Evolutionary conservation across 1,140 invertebrate species (phyloP).

Genomic region (Lordiphosa stackelbergi): DNA sequence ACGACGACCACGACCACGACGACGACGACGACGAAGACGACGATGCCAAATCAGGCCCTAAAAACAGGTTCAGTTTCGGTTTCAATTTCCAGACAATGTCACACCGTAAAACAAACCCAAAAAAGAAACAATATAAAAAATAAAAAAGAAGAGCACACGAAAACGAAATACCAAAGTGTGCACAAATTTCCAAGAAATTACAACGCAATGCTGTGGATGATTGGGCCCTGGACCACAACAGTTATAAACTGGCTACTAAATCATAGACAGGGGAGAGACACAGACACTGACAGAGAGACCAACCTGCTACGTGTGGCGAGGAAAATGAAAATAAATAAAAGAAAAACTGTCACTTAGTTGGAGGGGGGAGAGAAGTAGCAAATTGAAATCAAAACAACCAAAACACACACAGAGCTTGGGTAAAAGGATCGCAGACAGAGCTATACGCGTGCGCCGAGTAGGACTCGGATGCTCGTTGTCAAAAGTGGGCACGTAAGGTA

Average conservation of each 20-base stretch:
- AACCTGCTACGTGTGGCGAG: constrained; percentile 67
- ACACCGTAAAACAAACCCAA: constrained; percentile 59
- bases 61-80: constrained; percentile 71
- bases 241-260: constrained; percentile 72
- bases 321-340: constrained; percentile 48
- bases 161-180: constrained; percentile 75
- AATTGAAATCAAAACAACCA: constrained; percentile 68
- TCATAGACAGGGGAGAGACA: constrained; percentile 27
- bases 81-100: constrained; percentile 69
- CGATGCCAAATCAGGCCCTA: constrained; percentile 71
- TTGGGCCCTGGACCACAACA: constrained; percentile 56
- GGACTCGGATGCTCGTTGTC: constrained; percentile 14
- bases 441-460: constrained; percentile 15
- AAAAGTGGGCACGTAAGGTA: constrained; percentile 70
- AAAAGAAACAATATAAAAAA: constrained; percentile 18
- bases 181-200: constrained; percentile 76
- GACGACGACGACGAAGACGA: constrained; percentile 14
- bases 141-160: constrained; percentile 51
- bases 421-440: constrained; percentile 20
- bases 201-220: constrained; percentile 50
- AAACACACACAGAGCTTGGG: constrained; percentile 24
- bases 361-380: constrained; percentile 21
- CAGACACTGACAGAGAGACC: constrained; percentile 28
- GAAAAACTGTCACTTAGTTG: constrained; percentile 56
- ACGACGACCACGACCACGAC: neutral